Conservation (phyloP, 2,888 invertebrate genomes). For the Napeogenes sylphis region DNA sequence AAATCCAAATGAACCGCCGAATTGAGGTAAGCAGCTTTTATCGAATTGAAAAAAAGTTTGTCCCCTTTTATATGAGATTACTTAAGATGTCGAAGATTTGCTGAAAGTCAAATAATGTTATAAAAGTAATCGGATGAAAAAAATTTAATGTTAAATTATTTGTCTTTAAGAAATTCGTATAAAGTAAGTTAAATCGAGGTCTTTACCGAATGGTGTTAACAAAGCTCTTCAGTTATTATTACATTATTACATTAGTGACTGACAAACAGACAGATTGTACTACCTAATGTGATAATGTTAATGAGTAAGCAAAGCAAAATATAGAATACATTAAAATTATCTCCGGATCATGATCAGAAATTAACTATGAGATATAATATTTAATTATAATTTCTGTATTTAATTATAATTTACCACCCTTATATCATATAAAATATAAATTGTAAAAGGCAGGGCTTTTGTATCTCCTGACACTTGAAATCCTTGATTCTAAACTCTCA, state of each 20-base stretch:
- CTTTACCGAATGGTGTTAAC: not conserved
- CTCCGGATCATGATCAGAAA: no score
- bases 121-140: conserved; percentile 3
- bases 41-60: conserved; percentile 20
- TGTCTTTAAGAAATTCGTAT: not conserved
- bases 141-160: not conserved
- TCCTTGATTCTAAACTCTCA: not conserved
- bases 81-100: conserved; percentile 6
- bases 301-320: no score
- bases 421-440: no score
- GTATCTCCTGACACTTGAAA: conserved; percentile 2
- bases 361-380: no score
- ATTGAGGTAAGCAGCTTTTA: conserved; percentile 26
- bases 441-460: not conserved
- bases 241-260: no score
- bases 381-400: no score
- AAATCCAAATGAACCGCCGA: not conserved
- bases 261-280: no score
- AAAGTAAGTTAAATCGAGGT: not conserved
- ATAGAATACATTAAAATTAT: no score
- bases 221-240: no score
- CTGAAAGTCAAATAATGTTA: conserved; percentile 7
- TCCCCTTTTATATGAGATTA: conserved; percentile 24
- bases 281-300: no score
- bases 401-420: no score